Base-by-base conservation (phyloP, 2,888 invertebrate genomes). In the Rhagonycha fulva region DNA sequence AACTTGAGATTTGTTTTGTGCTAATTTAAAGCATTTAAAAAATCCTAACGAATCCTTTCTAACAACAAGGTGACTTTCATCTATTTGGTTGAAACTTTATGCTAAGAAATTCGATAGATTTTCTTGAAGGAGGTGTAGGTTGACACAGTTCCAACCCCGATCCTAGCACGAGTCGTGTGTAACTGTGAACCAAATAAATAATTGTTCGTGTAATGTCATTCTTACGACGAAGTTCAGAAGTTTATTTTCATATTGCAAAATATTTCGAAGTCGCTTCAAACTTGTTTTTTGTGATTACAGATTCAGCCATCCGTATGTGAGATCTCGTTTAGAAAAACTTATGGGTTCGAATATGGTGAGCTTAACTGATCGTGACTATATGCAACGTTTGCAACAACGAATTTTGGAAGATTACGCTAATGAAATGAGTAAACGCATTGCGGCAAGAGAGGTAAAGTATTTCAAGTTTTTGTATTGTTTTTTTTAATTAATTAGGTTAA, bases 301-400 rank as follows among this genome's bases (percentile, higher is more conserved):
- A 66, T 93, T 93, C 88, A 89, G 90, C 84, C 90, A 92, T 85
- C 91, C 92, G 62, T 90, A 90, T 84, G 91, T 93, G 76, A 90
- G 91, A 74, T 90, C 91, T 68, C 90, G 92, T 23, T 87, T 94
- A 83, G 93, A 94, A 87, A 91, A 91, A 87, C 89, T 93, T 78
- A 93, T 93, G 93, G 93, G 93, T 71, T 91, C 91, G 26, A 93
- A 92, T 86, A 87, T 92, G 82, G 92, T 93, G 72, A 89, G 90
- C 81, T 89, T 94, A 76, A 93, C 93, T 2, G 93, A 93, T 86
- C 89, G 93, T 81, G 88, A 88, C 78, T 94, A 92, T 87, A 93
- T 94, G 93, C 90, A 89, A 78, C 90, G 90, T 26, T 88, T 94
- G 71, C 91, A 93, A 84, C 89, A 91, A 62, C 88, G 91, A 68